Percentiles rank a stretch among this genome's conserved stretches.
phyloP scores from a whole-genome alignment of 2,888 invertebrate genomes.

The Silvanus unidentatus region DNA sequence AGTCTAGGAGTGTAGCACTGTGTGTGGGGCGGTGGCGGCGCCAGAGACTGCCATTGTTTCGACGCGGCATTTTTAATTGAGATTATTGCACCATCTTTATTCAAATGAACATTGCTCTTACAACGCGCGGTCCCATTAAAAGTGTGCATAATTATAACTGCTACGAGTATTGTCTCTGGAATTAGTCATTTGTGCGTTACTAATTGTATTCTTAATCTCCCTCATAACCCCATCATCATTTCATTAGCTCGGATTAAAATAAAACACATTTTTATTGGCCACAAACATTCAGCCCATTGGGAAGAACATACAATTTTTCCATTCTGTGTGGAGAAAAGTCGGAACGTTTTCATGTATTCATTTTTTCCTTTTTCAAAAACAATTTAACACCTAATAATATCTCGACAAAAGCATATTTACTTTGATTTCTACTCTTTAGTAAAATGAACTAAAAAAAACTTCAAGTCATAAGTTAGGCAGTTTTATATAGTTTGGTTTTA shows the following conservation, averaged over 20 bases:
- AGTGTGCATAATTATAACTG: constrained; percentile 47
- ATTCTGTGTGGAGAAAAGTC: no score
- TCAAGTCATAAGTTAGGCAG: no score
- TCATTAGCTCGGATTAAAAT: constrained; percentile 27
- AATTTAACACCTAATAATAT: no score
- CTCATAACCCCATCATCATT: constrained; percentile 38
- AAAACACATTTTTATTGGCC: constrained; percentile 23
- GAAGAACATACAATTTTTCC: no score
- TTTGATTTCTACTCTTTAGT: no score
- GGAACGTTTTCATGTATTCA: no score
- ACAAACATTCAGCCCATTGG: no score
- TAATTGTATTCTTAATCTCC: constrained; percentile 45
- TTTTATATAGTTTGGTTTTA: no score
- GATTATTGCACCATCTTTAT: constrained; percentile 48
- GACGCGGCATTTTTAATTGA: constrained; percentile 47
- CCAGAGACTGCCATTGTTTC: constrained; percentile 41
- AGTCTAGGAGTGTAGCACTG: constrained; percentile 26
- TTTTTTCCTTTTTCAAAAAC: no score
- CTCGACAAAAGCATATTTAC: no score
- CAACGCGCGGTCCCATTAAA: constrained; percentile 42
- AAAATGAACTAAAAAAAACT: no score
- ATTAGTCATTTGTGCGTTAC: constrained; percentile 47
- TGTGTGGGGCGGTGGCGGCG: constrained; percentile 25
- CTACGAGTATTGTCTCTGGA: constrained; percentile 42
- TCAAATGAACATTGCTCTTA: constrained; percentile 43